Percentiles rank a stretch among this genome's conserved stretches.
Conservation (phyloP, 2,113 vertebrate genomes). For the Pseudorasbora parva region DNA sequence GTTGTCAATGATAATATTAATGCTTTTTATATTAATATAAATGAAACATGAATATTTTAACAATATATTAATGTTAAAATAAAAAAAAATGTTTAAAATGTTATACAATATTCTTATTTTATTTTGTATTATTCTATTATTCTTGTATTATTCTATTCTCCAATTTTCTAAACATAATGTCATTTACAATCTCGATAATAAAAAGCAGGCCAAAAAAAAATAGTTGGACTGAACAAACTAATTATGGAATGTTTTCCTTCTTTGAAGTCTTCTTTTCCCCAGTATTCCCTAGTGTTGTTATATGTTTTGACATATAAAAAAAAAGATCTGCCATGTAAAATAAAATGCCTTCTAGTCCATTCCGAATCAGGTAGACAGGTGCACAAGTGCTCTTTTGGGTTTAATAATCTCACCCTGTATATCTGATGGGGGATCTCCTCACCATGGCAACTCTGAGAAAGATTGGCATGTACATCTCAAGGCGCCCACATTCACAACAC, state of each 20-base stretch:
- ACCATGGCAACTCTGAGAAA: neutral
- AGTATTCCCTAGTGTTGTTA: neutral
- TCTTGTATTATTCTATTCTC: neutral
- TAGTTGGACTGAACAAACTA: neutral
- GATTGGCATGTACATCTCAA: neutral
- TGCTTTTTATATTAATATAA: neutral
- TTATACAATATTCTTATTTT: neutral
- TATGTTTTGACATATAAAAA: neutral
- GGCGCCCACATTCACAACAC: neutral
- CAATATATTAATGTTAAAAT: neutral
- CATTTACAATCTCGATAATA: neutral
- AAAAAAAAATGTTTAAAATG: fast-evolving
- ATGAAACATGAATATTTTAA: neutral
- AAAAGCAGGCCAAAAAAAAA: too few species aligned
- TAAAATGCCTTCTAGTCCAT: neutral
- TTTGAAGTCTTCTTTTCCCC: neutral
- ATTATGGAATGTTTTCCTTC: neutral
- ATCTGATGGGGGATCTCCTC: neutral
- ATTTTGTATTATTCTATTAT: neutral
- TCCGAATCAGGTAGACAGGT: neutral
- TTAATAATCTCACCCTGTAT: neutral
- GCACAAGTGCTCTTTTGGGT: neutral
- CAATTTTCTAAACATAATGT: neutral
- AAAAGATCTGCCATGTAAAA: neutral
- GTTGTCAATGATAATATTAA: too few species aligned